A percentile compares a stretch with the other conserved stretches of the same genome.
Conservation (phyloP, 2,888 invertebrate species). For the Hirtodrosophila confusa region DNA sequence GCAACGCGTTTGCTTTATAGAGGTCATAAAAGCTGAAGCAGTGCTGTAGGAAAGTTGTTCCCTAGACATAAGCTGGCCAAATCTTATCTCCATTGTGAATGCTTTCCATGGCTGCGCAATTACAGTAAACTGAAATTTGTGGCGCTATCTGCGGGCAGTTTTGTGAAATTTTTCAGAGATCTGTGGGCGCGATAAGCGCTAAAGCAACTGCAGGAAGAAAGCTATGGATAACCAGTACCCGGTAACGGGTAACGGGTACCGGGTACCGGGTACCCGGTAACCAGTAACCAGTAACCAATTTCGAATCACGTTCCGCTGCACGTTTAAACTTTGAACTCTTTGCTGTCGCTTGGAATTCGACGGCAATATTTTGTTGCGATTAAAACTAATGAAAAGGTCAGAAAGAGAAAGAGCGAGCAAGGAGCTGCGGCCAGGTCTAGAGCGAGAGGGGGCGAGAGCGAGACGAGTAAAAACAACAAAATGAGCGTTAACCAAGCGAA, state of each 20-base stretch:
- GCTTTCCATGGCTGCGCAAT: slow-evolving; percentile 21
- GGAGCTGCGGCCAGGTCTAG: neutral
- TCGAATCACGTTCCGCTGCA: slow-evolving; percentile 42
- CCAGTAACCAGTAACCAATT: slow-evolving; percentile 7
- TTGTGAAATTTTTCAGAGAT: slow-evolving; percentile 27
- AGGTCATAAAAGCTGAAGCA: slow-evolving; percentile 9
- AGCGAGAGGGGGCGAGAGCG: slow-evolving; percentile 9
- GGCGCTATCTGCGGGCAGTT: slow-evolving; percentile 31
- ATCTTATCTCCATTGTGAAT: slow-evolving; percentile 26
- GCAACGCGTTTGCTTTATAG: slow-evolving; percentile 23
- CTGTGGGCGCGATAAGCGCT: slow-evolving; percentile 24
- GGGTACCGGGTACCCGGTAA: slow-evolving; percentile 10
- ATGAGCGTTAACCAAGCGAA: slow-evolving; percentile 79
- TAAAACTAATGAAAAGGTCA: slow-evolving; percentile 76
- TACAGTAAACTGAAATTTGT: slow-evolving; percentile 10
- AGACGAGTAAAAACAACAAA: slow-evolving; percentile 59
- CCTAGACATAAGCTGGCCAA: slow-evolving; percentile 4
- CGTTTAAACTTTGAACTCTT: slow-evolving; percentile 68
- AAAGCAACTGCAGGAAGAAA: slow-evolving; percentile 9
- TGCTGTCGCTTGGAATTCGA: slow-evolving; percentile 39
- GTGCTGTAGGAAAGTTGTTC: slow-evolving; percentile 9
- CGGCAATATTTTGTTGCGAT: slow-evolving; percentile 56
- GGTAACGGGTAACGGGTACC: neutral
- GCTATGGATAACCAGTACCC: neutral
- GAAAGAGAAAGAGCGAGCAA: slow-evolving; percentile 26